These are phyloP conservation scores for Musca vetustissima DNA, from an alignment of 1,140 invertebrate genomes.

Conservation along the genomic window DNA sequence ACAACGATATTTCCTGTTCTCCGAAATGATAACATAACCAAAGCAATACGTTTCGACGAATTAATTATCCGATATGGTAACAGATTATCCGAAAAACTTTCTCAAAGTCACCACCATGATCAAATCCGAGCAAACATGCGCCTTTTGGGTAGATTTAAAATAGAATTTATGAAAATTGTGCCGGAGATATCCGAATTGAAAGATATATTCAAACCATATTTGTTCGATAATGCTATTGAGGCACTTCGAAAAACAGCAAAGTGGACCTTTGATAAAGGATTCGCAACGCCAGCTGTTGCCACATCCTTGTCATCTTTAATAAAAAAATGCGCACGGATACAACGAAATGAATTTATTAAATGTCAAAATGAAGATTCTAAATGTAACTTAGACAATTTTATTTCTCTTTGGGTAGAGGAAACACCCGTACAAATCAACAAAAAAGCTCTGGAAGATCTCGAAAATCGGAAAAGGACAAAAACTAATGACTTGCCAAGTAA, in stretches of 20 bases:
- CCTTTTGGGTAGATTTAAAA: constrained; percentile 1
- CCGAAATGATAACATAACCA: neutral
- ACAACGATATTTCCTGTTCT: constrained; percentile 3
- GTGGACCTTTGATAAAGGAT: constrained; percentile 10
- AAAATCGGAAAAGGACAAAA: too few species aligned
- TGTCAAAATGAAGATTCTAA: too few species aligned
- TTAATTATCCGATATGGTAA: neutral
- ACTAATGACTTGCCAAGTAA: neutral
- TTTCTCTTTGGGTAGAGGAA: too few species aligned
- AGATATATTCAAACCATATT: constrained; percentile 1
- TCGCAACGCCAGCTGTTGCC: too few species aligned
- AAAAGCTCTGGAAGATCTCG: too few species aligned
- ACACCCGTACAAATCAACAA: too few species aligned
- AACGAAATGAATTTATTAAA: too few species aligned
- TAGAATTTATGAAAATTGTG: constrained; percentile 1
- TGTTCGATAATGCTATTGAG: neutral
- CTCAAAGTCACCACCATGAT: constrained; percentile 31
- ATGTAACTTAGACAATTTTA: too few species aligned
- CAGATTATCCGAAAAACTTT: constrained; percentile 1
- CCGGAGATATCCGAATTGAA: too few species aligned
- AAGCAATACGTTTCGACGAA: constrained; percentile 1
- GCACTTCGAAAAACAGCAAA: constrained; percentile 25
- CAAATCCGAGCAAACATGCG: constrained; percentile 29
- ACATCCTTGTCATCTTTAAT: too few species aligned
- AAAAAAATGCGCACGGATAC: too few species aligned